Evolutionary conservation across 1,140 invertebrate genomes (phyloP).

Genomic region (Pemphigus obesinymphae): DNA sequence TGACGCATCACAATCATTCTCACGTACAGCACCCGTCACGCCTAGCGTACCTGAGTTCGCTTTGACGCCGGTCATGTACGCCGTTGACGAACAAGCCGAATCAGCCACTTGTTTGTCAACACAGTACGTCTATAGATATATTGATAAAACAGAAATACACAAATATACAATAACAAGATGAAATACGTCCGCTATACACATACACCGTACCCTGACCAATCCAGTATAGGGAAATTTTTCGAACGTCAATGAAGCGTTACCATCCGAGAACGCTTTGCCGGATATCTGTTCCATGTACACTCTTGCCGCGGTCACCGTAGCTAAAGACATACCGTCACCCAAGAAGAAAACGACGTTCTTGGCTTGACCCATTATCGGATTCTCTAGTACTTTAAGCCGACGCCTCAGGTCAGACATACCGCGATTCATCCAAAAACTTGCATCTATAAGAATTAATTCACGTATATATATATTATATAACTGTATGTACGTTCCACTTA

Average conservation of each 20-base stretch:
- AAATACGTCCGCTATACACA: no score
- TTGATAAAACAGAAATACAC: background rate
- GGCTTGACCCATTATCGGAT: slow-evolving; percentile 51
- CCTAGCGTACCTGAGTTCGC: slow-evolving; percentile 61
- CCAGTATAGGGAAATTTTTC: slow-evolving; percentile 71
- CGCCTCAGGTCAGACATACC: slow-evolving; percentile 12
- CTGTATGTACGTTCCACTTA: no score
- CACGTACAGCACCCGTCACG: slow-evolving; percentile 61
- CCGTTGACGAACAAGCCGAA: slow-evolving; percentile 55
- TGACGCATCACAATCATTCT: slow-evolving; percentile 57
- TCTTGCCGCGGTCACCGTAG: slow-evolving; percentile 64
- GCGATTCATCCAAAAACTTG: slow-evolving; percentile 20
- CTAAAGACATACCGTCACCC: slow-evolving; percentile 71
- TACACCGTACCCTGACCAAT: slow-evolving; percentile 61
- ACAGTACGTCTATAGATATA: slow-evolving; percentile 53
- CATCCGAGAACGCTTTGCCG: slow-evolving; percentile 54
- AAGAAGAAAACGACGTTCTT: slow-evolving; percentile 70
- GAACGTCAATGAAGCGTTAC: slow-evolving; percentile 65
- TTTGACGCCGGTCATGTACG: slow-evolving; percentile 53
- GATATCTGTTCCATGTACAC: slow-evolving; percentile 61
- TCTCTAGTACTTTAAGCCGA: slow-evolving; percentile 4
- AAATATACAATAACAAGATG: background rate
- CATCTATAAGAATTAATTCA: no score
- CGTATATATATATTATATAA: no score
- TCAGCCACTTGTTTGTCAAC: slow-evolving; percentile 55